Evolutionary conservation across 2,888 invertebrate species (phyloP).

Genomic region (Caenorhabditis sinica): DNA sequence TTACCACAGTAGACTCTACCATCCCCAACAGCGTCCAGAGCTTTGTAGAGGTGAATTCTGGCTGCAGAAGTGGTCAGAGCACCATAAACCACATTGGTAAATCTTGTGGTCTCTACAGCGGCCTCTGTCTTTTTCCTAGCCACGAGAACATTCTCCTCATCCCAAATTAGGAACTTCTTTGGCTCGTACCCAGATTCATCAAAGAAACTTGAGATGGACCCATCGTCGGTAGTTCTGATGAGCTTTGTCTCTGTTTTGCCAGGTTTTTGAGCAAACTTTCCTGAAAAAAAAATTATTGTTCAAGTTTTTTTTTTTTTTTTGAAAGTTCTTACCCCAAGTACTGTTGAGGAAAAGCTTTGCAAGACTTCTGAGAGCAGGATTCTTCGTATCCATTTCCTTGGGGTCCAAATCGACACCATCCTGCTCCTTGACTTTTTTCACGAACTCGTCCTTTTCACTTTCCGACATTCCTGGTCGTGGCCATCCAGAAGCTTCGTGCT

Average conservation of each 20-base stretch:
- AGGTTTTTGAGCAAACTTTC: conserved; percentile 11
- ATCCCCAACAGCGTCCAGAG: background rate
- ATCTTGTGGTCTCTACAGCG: background rate
- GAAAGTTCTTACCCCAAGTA: no score
- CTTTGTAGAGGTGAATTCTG: background rate
- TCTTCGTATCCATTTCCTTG: background rate
- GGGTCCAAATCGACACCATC: background rate
- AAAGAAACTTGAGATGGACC: background rate
- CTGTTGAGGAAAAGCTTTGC: background rate
- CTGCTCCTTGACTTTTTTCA: background rate
- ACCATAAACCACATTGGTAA: conserved; percentile 13
- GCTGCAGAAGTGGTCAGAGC: conserved; percentile 14
- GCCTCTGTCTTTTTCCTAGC: background rate
- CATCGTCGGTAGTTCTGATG: background rate
- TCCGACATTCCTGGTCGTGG: background rate
- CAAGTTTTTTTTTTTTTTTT: no score
- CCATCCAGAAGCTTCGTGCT: background rate
- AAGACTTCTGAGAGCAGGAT: background rate
- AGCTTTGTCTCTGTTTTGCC: background rate
- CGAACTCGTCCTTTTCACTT: background rate
- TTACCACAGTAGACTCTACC: conserved; percentile 5
- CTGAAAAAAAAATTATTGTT: no score
- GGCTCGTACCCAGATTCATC: background rate
- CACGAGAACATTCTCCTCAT: background rate
- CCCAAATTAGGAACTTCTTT: background rate